Base-by-base conservation (phyloP, 2,797 vertebrate species). In the Neostethus bicornis region DNA sequence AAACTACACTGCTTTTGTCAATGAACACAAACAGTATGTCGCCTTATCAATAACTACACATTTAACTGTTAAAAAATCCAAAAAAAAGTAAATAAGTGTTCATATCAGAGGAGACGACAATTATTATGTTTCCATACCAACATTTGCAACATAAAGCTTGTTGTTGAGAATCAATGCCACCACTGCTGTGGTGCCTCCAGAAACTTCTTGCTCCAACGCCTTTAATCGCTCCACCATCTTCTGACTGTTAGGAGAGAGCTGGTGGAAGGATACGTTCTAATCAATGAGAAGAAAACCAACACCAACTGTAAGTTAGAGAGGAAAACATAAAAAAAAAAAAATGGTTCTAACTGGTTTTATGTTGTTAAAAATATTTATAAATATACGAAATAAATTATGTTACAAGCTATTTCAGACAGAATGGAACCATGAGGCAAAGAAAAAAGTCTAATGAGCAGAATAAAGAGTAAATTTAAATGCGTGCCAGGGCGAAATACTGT, bases 61-160 rank as follows among this genome's bases (percentile, higher is more conserved):
- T 23, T 32, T 20, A 14, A 21, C 0, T 3, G 28, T 25, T 23
- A 10, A 54, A 45, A 46, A 20, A 14, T 24, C 26, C 1, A 7
- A n/a, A n/a, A 35, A 7, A 34, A 3, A 32, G n/a, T 26, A n/a
- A n/a, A n/a, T n/a, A n/a, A n/a, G n/a, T n/a, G n/a, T n/a, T n/a
- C n/a, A n/a, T n/a, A 13, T 34, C 13, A 12, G 17, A 2, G 2
- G 0, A 16, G 37, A 37, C 23, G 5, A 7, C 29, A 17, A 21
- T 25, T 7, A 29, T 39, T 3, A 12, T n/a, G 6, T 38, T 31
- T 41, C 50, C 56, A 25, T 87, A 99, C 97, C 97, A 17, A 97
- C 95, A 4, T 96, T 99, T 77, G 97, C 97, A 0, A 99, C 92
- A 41, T 95, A 96, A 35, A 99, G 94, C 70, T 94, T 98, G 87